Percentiles rank a stretch among this genome's conserved stretches.
phyloP scores from a whole-genome alignment of 2,888 invertebrate species.

The Meiosimyza platycephala region DNA sequence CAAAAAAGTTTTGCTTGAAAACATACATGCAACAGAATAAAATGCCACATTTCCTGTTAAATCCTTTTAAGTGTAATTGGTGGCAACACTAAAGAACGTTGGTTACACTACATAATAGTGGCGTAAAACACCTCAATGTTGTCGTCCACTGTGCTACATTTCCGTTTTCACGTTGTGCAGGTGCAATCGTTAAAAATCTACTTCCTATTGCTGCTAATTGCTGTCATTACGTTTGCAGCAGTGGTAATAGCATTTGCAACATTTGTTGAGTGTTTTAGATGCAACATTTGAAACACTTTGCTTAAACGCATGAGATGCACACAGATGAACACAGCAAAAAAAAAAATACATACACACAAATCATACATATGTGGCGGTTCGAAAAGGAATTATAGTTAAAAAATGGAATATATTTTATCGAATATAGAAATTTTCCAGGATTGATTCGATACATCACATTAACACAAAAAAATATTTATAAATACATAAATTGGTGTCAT shows the following conservation, averaged over 20 bases:
- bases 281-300: background rate
- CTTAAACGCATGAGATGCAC: background rate
- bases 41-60: background rate
- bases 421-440: no score
- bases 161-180: background rate
- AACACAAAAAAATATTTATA: no score
- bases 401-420: no score
- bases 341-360: no score
- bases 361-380: no score
- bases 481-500: no score
- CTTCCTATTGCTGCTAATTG: slow-evolving; percentile 5
- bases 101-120: background rate
- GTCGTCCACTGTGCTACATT: background rate
- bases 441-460: no score
- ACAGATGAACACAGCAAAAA: no score
- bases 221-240: background rate
- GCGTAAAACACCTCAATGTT: no score
- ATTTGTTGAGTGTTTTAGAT: background rate
- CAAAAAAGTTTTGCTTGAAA: no score
- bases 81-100: background rate
- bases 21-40: no score
- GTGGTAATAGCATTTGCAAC: background rate
- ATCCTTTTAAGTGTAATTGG: slow-evolving; percentile 5
- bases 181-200: background rate
- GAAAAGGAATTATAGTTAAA: no score